Base-by-base conservation (phyloP, 2,888 invertebrate genomes). In the Machimus atricapillus region DNA sequence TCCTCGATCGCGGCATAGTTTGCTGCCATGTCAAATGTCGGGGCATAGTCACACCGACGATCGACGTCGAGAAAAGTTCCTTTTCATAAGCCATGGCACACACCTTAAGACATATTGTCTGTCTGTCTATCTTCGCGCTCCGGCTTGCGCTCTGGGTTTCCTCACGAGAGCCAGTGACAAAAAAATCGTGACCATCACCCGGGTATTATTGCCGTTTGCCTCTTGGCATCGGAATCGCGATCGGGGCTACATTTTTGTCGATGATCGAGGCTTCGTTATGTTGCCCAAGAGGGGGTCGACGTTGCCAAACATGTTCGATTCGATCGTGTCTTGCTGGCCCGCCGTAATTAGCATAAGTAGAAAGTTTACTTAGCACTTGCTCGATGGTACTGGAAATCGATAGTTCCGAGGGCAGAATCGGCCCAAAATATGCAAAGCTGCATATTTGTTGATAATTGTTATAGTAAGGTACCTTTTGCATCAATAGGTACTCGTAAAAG, bases 281-380 rank as follows among this genome's bases (percentile, higher is more conserved):
- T 23, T 37, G 77, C 9, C 66, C 66, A 66, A 66, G 66, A 66
- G 23, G 19, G 23, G 19, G 23, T 19, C 66, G 66, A 66, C 23
- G 66, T 66, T 66, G 76, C 76, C 76, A 76, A 76, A 40, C 76
- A 76, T 77, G 66, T 66, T 66, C 66, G 66, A 27, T 46, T 40
- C 23, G 79, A 82, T 82, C 56, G 82, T 82, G 58, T 82, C 56
- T 31, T 82, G 82, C 82, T 58, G 52, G 27, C 52, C 43, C 31
- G 12, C n/a, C 46, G 82, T 58, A 56, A 82, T 82, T 82, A 82
- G 56, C 82, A 82, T 82, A 82, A 82, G 82, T 82, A 56, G 82
- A 82, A 82, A 82, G 52, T 82, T 27, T 81, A 40, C 40, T 27
- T 52, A 56, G 58, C 40, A 82, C 82, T 31, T 58, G 31, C 37